Evolutionary conservation across 2,888 invertebrate species (phyloP).

Genomic region (Trichogramma dendrolimi): DNA sequence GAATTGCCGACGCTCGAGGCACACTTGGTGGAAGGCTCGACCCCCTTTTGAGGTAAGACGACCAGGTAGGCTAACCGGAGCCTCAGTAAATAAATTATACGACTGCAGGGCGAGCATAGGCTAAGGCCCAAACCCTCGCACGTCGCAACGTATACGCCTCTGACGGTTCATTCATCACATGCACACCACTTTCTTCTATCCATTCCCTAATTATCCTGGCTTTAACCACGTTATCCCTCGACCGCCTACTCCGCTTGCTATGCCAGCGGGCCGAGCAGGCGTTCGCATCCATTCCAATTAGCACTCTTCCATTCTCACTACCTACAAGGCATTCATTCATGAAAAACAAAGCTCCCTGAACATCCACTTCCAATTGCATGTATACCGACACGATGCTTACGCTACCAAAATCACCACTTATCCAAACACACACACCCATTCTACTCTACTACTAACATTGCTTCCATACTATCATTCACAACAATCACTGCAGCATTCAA

Average conservation of each 20-base stretch:
- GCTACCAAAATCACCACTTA: constrained; percentile 14
- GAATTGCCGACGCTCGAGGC: no score
- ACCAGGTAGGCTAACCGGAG: no score
- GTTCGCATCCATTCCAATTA: constrained; percentile 31
- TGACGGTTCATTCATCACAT: constrained; percentile 20
- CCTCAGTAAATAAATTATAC: no score
- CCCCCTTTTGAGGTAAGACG: no score
- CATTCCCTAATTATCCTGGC: no score
- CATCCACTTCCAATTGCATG: constrained; percentile 12
- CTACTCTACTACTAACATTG: not conserved
- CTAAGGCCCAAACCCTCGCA: not conserved
- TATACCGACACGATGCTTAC: constrained; percentile 23
- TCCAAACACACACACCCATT: constrained; percentile 16
- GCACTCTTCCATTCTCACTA: not conserved
- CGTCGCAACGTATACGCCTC: constrained; percentile 20
- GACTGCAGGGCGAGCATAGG: no score
- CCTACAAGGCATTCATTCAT: constrained; percentile 5
- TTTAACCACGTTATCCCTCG: no score
- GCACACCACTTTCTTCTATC: no score
- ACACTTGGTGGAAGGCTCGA: no score
- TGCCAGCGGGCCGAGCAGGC: constrained; percentile 27
- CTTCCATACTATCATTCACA: not conserved
- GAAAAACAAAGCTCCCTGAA: constrained; percentile 10
- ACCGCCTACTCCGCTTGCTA: constrained; percentile 16
- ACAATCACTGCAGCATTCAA: constrained; percentile 15